Conservation (phyloP, 1,140 invertebrate species). For the Dreissena rostriformis region DNA sequence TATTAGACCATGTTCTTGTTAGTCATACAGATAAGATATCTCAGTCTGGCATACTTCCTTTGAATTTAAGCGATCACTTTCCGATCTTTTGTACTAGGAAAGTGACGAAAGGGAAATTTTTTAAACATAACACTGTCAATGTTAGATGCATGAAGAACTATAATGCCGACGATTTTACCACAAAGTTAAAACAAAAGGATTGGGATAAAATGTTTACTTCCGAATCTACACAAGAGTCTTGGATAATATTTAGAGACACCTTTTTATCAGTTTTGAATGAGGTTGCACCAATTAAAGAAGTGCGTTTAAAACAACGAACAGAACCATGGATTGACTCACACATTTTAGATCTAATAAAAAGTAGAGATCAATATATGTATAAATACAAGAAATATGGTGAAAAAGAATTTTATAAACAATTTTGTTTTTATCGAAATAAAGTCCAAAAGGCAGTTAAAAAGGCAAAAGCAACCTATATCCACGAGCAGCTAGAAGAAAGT, state of each 20-base stretch:
- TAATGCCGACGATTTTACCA: constrained; percentile 21
- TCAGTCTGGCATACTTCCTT: constrained; percentile 15
- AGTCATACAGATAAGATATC: constrained; percentile 23
- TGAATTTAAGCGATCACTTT: constrained; percentile 30
- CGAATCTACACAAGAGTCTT: constrained; percentile 10
- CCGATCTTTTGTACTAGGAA: constrained; percentile 39
- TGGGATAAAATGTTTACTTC: constrained; percentile 24
- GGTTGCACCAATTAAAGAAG: background rate
- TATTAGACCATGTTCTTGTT: constrained; percentile 25
- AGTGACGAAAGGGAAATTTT: background rate
- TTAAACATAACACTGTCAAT: constrained; percentile 22
- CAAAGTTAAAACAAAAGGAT: constrained; percentile 5
- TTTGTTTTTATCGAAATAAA: no score
- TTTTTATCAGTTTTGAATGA: constrained; percentile 1
- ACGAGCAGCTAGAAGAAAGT: no score
- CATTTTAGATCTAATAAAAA: no score
- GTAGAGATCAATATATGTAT: no score
- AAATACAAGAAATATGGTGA: no score
- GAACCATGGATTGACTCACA: no score
- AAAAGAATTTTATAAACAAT: no score
- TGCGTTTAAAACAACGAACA: no score
- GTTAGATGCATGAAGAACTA: constrained; percentile 29
- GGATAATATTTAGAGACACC: constrained; percentile 14
- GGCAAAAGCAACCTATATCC: no score
- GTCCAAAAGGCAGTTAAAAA: no score